Conservation (phyloP, 2,113 vertebrate genomes). For the Sinocyclocheilus anophthalmus region DNA sequence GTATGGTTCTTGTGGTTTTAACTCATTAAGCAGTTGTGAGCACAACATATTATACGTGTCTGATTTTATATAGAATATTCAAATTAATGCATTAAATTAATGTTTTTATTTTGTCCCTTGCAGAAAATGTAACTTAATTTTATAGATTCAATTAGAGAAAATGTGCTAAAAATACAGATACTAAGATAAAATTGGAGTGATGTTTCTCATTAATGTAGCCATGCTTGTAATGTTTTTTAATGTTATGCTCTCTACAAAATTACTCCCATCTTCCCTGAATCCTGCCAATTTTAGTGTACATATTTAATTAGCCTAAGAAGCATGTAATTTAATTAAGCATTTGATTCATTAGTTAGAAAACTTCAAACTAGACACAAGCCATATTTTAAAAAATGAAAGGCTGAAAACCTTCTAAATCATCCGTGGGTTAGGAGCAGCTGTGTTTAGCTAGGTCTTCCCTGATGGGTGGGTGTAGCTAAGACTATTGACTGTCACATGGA, state of each 20-base stretch:
- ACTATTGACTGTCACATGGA: constrained; percentile 20
- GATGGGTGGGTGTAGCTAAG: constrained; percentile 24
- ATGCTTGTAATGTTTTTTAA: background rate
- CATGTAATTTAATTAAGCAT: background rate
- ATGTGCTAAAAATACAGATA: background rate
- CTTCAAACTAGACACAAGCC: background rate
- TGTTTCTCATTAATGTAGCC: background rate
- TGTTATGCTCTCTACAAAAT: constrained; percentile 24
- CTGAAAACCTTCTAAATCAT: background rate
- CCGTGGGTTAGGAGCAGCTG: background rate
- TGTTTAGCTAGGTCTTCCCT: background rate
- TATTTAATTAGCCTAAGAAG: constrained; percentile 8
- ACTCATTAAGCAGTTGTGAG: background rate
- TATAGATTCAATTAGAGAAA: background rate
- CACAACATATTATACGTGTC: background rate
- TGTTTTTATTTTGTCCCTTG: background rate
- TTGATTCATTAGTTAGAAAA: background rate
- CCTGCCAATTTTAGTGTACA: background rate
- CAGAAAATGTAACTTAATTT: constrained; percentile 14
- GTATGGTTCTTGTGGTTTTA: background rate
- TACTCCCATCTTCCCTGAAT: constrained; percentile 8
- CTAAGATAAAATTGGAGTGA: background rate
- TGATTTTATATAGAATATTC: constrained; percentile 26
- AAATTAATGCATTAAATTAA: background rate
- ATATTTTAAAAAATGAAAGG: background rate